Conservation (phyloP, 2,888 invertebrate species). For the Xestobium rufovillosum region DNA sequence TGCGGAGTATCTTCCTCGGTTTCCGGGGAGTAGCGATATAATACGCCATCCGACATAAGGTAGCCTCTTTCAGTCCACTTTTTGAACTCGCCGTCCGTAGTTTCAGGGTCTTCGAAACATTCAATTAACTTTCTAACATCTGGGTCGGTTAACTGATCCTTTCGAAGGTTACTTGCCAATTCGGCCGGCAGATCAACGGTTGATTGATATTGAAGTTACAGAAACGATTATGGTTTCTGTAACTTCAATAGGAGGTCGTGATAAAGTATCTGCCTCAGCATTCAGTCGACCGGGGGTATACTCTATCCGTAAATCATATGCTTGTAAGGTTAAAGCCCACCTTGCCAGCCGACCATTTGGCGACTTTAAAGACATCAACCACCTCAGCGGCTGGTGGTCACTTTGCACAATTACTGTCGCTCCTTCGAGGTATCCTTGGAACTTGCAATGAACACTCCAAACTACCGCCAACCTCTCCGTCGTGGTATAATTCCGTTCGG, state of each 20-base stretch:
- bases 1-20: constrained; percentile 13
- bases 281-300: no score
- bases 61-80: constrained; percentile 19
- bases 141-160: constrained; percentile 18
- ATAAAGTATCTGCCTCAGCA: no score
- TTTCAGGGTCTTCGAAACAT: constrained; percentile 12
- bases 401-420: not conserved
- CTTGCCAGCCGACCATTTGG: no score
- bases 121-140: constrained; percentile 19
- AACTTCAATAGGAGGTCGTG: no score
- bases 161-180: no score
- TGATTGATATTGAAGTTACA: no score
- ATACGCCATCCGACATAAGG: constrained; percentile 15
- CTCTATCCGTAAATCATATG: no score
- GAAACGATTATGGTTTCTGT: no score
- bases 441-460: not conserved
- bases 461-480: not conserved
- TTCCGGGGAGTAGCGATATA: constrained; percentile 18
- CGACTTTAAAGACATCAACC: no score
- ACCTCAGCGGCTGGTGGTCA: no score
- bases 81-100: constrained; percentile 7
- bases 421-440: not conserved
- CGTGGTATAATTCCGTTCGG: constrained; percentile 2
- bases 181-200: no score
- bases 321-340: no score